A percentile compares a stretch with the other conserved stretches of the same genome.
Conservation (phyloP, 2,113 vertebrate genomes). For the Archocentrus centrarchus region DNA sequence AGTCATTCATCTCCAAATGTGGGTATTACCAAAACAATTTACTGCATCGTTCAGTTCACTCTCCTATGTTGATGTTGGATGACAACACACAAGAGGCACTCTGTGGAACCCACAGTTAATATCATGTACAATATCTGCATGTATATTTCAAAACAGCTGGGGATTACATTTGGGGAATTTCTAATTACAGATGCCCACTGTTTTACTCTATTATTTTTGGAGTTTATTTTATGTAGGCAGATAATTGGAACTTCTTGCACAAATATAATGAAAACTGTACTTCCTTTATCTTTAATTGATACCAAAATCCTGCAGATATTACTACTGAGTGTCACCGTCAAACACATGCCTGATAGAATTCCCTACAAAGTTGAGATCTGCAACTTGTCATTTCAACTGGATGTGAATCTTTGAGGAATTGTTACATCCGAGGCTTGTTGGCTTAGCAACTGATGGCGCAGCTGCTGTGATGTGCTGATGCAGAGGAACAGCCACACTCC, state of each 20-base stretch:
- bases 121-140: no score
- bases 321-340: not conserved
- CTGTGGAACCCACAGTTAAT: not conserved
- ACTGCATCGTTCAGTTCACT: not conserved
- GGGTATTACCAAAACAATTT: not conserved
- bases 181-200: not conserved
- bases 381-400: not conserved
- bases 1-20: not conserved
- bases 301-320: not conserved
- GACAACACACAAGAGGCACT: not conserved
- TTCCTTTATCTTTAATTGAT: not conserved
- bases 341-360: not conserved
- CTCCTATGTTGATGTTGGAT: not conserved
- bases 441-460: slow-evolving; percentile 1
- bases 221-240: slow-evolving; percentile 3
- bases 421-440: not conserved
- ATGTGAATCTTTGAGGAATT: slow-evolving; percentile 5
- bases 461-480: slow-evolving; percentile 1
- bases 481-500: not conserved
- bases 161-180: not conserved
- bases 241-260: not conserved
- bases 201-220: not conserved
- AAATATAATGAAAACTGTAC: not conserved
- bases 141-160: not conserved
- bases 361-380: not conserved